Evolutionary conservation across 1,140 invertebrate genomes (phyloP), one percentile per base, ranked within the genome.

Genomic region (Meloidogyne floridensis): DNA sequence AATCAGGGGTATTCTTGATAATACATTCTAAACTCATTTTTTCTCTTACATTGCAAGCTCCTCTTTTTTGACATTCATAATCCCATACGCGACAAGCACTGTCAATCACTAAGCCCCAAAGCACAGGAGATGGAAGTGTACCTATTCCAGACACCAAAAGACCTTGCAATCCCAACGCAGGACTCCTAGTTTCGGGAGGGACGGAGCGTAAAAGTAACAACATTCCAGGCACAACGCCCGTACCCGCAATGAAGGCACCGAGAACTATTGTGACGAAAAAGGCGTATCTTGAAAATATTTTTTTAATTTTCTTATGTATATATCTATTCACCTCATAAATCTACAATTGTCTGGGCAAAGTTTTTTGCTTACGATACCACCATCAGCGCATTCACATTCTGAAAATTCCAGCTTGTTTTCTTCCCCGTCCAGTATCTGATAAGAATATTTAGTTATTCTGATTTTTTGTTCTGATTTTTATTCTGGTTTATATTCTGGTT

Each of bases 81-180:
- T 89, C 85, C 91, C 91, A 91, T 5, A 91, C 80, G 18, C 89
- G 51, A 84, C 91, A 91, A 15, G 90, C 81, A 43, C 83, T 84
- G 78, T 91, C 91, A 20, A 91, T 85, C 1, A 91, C 83, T 54
- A 84, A 84, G 20, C 91, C 91, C 85, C 91, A 90, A 42, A 91
- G 43, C 0, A 91, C 70, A 0, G 91, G 91, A n/a, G 90, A 91
- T 13, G 91, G 91, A 9, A 91, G 86, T 10, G 90, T 90, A 9
- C 87, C 82, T 43, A 90, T 79, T 11, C 87, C 81, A 75, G 77
- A 81, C 42, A 89, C 88, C 51, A 90, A 70, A 47, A 89, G 90
- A n/a, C 88, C 88, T 53, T 90, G 86, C 51, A 89, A 83, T n/a
- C 88, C 88, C 10, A 89, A 77, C 5, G 88, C 89, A 32, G 89